Evolutionary conservation across 2,888 invertebrate genomes (phyloP).

Genomic region (Conomelus anceps): DNA sequence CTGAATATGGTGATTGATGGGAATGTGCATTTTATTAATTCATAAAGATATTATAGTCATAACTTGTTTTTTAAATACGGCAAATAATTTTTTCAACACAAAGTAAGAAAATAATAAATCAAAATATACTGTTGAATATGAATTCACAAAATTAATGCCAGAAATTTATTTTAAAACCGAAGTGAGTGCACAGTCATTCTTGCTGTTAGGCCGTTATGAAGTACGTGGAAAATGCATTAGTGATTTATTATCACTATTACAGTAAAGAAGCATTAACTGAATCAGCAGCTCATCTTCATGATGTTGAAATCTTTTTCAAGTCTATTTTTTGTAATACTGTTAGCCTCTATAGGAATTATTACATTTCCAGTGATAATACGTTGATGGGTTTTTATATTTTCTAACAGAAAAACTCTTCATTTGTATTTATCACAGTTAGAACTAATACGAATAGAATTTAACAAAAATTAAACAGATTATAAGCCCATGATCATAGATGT

Average conservation of each 20-base stretch:
- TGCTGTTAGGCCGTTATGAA: background rate
- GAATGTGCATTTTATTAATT: background rate
- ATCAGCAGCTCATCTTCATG: background rate
- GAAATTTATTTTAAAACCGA: background rate
- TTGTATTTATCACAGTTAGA: no score
- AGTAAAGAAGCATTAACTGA: background rate
- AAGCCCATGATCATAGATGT: no score
- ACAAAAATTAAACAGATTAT: no score
- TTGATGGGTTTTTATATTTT: background rate
- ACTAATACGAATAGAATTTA: no score
- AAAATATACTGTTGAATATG: background rate
- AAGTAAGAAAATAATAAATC: background rate
- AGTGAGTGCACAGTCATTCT: no score
- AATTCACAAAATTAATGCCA: background rate
- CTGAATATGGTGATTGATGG: background rate
- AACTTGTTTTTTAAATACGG: background rate
- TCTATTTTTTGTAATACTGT: background rate
- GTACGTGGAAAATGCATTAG: background rate
- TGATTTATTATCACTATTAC: background rate
- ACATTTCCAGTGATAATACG: no score
- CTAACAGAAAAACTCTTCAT: background rate
- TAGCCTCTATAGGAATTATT: background rate
- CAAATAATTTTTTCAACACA: no score
- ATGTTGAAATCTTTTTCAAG: background rate
- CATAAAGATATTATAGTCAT: background rate